Conservation (phyloP, 2,888 invertebrate genomes). For the Ypsolopha sequella region DNA sequence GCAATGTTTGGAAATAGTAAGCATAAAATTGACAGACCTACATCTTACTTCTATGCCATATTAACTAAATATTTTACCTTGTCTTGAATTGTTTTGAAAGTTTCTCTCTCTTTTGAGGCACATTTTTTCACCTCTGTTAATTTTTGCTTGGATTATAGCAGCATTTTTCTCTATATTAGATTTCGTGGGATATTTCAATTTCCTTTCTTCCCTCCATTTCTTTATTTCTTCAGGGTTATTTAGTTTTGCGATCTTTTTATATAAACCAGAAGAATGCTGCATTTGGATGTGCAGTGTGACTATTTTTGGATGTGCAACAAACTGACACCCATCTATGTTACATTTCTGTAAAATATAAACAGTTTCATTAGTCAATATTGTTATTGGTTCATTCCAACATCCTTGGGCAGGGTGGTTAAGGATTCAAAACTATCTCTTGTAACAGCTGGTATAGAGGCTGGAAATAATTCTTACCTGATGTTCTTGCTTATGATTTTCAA, state of each 20-base stretch:
- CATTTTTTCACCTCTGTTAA: conserved; percentile 82
- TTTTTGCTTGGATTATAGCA: conserved; percentile 74
- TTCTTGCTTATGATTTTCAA: conserved; percentile 76
- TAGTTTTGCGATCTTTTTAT: conserved; percentile 79
- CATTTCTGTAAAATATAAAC: conserved; percentile 67
- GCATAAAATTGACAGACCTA: too few relatives aligned
- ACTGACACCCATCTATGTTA: conserved; percentile 83
- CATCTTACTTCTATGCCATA: too few relatives aligned
- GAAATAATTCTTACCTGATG: conserved; percentile 69
- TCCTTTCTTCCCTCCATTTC: conserved; percentile 88
- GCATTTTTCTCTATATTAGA: conserved; percentile 75
- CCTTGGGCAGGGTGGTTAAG: not conserved
- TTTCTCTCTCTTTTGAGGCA: conserved; percentile 41
- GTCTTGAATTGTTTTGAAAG: conserved; percentile 18
- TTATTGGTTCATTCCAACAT: not conserved
- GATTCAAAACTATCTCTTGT: not conserved
- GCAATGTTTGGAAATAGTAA: not conserved
- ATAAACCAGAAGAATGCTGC: conserved; percentile 89
- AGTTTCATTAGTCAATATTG: not conserved
- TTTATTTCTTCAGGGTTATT: conserved; percentile 85
- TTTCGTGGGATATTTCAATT: conserved; percentile 81
- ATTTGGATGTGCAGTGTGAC: conserved; percentile 85
- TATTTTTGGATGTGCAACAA: conserved; percentile 82
- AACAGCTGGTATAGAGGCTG: not conserved
- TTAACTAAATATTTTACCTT: conserved; percentile 14